phyloP scores from a whole-genome alignment of 2,888 invertebrate genomes.

The Apotomis turbidana region DNA sequence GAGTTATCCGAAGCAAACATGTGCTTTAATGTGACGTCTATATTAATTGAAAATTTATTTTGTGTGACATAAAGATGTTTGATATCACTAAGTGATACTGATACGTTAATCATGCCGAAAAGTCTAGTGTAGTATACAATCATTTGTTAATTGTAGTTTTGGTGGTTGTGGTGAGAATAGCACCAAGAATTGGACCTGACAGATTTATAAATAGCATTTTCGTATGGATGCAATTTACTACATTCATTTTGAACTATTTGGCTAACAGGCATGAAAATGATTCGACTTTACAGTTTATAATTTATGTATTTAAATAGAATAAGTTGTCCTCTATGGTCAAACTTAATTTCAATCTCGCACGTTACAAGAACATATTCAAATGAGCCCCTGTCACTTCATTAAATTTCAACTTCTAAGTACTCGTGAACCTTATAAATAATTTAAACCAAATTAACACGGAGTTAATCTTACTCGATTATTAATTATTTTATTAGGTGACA shows the following conservation, averaged over 20 bases:
- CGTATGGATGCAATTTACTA: neutral
- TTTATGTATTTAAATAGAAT: conserved; percentile 7
- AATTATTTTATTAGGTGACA: conserved; percentile 46
- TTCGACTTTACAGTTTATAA: conserved; percentile 1
- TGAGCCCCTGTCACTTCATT: conserved; percentile 28
- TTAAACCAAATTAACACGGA: conserved; percentile 14
- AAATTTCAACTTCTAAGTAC: conserved; percentile 34
- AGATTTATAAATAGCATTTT: no score
- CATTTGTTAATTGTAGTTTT: no score
- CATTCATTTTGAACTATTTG: neutral
- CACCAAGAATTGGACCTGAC: no score
- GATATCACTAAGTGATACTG: no score
- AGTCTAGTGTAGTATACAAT: no score
- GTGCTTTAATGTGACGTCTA: neutral
- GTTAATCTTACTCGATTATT: conserved; percentile 32
- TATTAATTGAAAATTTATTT: no score
- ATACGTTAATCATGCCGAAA: no score
- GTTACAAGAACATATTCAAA: conserved; percentile 34
- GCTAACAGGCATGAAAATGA: neutral
- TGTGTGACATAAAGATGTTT: no score
- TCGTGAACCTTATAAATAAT: conserved; percentile 27
- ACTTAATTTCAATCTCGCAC: conserved; percentile 26
- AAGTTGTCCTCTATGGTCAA: conserved; percentile 16
- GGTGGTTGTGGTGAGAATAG: no score
- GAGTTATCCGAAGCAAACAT: conserved; percentile 10